Percentiles rank a stretch among this genome's conserved stretches.
These are phyloP conservation scores for Chrysomela aeneicollis DNA, from an alignment of 2,888 invertebrate genomes.

Conservation along the genomic window DNA sequence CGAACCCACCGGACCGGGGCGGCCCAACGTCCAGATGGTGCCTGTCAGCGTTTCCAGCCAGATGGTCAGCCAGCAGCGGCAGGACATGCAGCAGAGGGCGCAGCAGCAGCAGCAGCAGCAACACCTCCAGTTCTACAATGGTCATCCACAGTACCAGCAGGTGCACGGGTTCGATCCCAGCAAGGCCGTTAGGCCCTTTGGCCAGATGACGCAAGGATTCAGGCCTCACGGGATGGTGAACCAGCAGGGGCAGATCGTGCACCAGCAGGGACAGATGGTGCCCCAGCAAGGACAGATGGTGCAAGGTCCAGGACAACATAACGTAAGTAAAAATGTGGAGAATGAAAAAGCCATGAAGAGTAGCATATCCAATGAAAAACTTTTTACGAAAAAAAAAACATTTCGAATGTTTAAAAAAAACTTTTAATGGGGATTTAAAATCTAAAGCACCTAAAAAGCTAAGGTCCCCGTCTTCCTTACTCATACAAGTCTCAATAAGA, in stretches of 20 bases:
- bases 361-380: no score
- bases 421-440: no score
- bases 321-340: background rate
- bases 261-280: no score
- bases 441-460: no score
- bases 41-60: conserved; percentile 52
- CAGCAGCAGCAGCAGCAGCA: conserved; percentile 44
- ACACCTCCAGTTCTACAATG: conserved; percentile 41
- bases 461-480: no score
- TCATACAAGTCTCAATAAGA: no score
- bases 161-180: conserved; percentile 58
- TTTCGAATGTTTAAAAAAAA: no score
- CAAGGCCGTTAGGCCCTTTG: conserved; percentile 53
- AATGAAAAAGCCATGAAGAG: no score
- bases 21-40: conserved; percentile 57
- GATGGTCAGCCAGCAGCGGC: conserved; percentile 38
- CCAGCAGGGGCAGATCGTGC: conserved; percentile 22
- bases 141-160: conserved; percentile 37
- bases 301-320: conserved; percentile 33
- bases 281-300: conserved; percentile 55
- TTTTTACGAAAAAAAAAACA: no score
- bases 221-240: conserved; percentile 48
- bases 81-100: conserved; percentile 40
- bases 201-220: conserved; percentile 47
- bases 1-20: conserved; percentile 58